Base-by-base conservation (phyloP, 2,888 invertebrate species). In the Drosophila parthenogenetica region DNA sequence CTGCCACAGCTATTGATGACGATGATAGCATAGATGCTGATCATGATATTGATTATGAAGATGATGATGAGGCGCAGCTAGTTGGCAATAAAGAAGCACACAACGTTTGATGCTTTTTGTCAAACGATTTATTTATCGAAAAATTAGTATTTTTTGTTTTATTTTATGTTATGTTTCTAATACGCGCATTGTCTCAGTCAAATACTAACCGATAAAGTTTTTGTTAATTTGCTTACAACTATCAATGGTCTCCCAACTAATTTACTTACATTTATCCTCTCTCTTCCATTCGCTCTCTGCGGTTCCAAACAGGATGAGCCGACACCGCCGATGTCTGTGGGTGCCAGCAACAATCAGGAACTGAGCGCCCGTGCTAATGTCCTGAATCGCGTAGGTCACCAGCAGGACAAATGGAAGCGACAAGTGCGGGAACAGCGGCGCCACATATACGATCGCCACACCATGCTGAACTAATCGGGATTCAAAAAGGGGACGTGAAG, bases 401-500 rank as follows among this genome's bases (percentile, higher is more conserved):
- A 99, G 90, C 98, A 98, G 92, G 97, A 98, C 92, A 98, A 98
- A 90, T 99, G 99, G 99, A 99, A 99, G 93, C 94, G 96, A 42
- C 98, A 98, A 92, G 99, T 99, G 5, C 96, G 98, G 8, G 92
- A 92, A 70, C 92, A 92, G 62, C 94, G 99, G 55, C 95, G 96
- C 81, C 98, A 98, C 92, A 99, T 99, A 89, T 99, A 99, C 92
- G 98, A 99, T 92, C 94, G 97, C 69, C 99, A 99, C 92, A 98
- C 98, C 13, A 99, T 99, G 98, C 94, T 99, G 59, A 99, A 99
- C 93, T 99, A 94, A 93, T n/a, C 17, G 17, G 1, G 29, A 29
- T 8, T 29, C 29, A 39, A 58, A 25, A 46, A 39, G 14, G n/a
- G 37, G 19, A 19, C 39, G 25, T 25, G 19, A 16, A n/a, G 4